phyloP scores from a whole-genome alignment of 2,113 vertebrate genomes.

The Ciconia boyciana region DNA sequence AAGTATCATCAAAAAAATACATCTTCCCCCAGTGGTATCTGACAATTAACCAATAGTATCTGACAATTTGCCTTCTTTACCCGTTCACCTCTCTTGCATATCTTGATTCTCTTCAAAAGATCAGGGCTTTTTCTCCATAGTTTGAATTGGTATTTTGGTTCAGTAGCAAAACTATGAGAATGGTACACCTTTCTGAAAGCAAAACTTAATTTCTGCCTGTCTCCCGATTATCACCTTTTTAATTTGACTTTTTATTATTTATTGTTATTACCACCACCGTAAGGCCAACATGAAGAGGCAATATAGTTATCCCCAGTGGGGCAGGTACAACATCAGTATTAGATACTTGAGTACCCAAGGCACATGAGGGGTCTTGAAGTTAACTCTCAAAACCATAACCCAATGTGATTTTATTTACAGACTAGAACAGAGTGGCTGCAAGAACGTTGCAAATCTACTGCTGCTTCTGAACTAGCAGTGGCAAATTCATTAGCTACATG shows the following conservation, averaged over 20 bases:
- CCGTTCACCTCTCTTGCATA: neutral
- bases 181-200: neutral
- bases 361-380: neutral
- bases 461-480: neutral
- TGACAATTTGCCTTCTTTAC: neutral
- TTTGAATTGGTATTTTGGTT: neutral
- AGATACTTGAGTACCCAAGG: neutral
- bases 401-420: neutral
- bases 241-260: neutral
- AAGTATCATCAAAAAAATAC: neutral
- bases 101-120: neutral
- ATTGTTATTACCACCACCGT: neutral
- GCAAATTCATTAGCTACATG: neutral
- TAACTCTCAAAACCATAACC: neutral
- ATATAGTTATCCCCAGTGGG: neutral
- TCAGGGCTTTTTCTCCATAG: neutral
- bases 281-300: neutral
- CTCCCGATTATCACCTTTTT: neutral
- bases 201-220: neutral
- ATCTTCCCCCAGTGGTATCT: neutral
- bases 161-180: neutral
- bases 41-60: neutral
- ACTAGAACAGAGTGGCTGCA: neutral
- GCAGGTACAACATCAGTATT: neutral
- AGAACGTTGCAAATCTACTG: neutral